Conservation (phyloP, 2,797 vertebrate genomes). For the Parauchenoglanis ngamensis region DNA sequence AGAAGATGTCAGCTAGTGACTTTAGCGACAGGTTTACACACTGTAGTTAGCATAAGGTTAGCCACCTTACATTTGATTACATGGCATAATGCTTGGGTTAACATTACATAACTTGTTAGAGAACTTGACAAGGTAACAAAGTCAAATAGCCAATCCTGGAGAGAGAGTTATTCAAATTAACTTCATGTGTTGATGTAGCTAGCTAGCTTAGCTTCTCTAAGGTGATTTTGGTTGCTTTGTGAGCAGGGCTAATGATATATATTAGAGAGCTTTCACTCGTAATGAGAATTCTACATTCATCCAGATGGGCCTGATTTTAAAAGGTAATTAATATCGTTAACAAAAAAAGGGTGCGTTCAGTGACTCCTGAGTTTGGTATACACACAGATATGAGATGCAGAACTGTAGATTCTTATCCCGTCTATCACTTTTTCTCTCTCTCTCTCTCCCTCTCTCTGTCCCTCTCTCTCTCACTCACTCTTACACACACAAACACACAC, state of each 20-base stretch:
- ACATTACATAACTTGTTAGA: not conserved
- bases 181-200: not conserved
- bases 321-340: not conserved
- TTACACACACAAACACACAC: not conserved
- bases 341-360: not conserved
- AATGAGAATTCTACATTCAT: not conserved
- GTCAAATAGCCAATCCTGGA: not conserved
- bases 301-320: not conserved
- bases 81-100: not conserved
- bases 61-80: not conserved
- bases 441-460: not conserved
- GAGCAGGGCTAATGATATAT: not conserved
- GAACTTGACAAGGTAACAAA: not conserved
- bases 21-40: not conserved
- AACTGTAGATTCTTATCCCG: not conserved
- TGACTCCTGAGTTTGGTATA: not conserved
- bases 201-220: not conserved
- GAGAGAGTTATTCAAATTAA: not conserved
- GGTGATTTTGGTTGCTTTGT: not conserved
- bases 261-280: not conserved
- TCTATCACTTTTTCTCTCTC: too few species aligned
- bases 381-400: not conserved
- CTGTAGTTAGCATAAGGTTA: not conserved
- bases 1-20: not conserved
- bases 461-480: not conserved